phyloP scores from a whole-genome alignment of 2,113 vertebrate genomes.

The Ptyas mucosa region DNA sequence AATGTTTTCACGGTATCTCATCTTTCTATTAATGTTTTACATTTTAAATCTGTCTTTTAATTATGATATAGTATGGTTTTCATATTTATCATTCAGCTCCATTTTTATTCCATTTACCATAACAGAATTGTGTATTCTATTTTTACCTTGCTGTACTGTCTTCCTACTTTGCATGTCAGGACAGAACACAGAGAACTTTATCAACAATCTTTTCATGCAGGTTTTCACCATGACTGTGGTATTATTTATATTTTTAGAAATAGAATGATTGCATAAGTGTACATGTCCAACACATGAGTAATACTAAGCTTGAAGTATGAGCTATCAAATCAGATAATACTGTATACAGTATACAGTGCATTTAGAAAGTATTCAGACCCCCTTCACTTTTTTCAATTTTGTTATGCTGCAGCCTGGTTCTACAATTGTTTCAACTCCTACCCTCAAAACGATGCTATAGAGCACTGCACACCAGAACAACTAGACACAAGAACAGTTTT shows the following conservation, averaged over 20 bases:
- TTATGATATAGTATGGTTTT: not conserved
- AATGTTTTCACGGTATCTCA: not conserved
- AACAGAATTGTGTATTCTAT: not conserved
- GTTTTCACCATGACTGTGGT: not conserved
- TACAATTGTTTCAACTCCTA: too few species aligned
- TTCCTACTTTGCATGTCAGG: not conserved
- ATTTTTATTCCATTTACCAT: not conserved
- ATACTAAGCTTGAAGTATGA: not conserved
- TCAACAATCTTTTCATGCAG: not conserved
- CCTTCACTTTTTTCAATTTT: too few species aligned
- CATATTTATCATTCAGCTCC: not conserved
- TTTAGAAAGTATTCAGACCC: too few species aligned
- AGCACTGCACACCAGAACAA: too few species aligned
- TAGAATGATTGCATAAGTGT: not conserved
- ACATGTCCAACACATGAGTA: not conserved
- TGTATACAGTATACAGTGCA: too few species aligned
- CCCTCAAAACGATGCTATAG: too few species aligned
- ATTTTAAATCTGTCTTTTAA: conserved; percentile 9
- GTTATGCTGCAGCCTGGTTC: too few species aligned
- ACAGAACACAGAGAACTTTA: not conserved
- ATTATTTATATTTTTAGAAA: not conserved
- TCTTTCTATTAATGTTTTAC: not conserved
- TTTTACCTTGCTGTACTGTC: not conserved
- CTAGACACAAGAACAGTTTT: too few species aligned
- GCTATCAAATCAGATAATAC: not conserved